Conservation (phyloP, 2,797 vertebrate genomes). For the Ceyx erithaca region DNA sequence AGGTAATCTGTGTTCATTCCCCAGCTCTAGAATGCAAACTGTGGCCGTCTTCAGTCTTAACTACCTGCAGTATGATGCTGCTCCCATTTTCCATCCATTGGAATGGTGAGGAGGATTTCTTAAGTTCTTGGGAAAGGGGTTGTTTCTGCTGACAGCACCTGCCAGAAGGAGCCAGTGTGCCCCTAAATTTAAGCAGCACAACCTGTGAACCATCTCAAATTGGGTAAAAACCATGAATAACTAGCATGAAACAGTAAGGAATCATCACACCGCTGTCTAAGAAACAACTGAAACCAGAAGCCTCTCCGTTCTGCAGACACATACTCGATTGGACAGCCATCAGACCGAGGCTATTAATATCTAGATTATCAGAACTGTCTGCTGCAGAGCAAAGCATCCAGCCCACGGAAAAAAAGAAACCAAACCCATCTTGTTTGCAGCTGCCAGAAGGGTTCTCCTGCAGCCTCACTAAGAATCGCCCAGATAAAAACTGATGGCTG, state of each 20-base stretch:
- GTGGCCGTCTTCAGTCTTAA: rapidly evolving
- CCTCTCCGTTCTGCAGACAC: neutral
- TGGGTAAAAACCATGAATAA: neutral
- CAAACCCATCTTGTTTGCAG: conserved; percentile 50
- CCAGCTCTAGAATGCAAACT: neutral
- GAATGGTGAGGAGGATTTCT: neutral
- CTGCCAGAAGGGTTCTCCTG: conserved; percentile 27
- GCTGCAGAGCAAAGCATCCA: neutral
- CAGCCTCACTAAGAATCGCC: conserved; percentile 21
- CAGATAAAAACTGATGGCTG: conserved; percentile 44
- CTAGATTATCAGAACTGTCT: neutral
- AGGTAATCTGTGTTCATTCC: rapidly evolving
- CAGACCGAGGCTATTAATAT: neutral
- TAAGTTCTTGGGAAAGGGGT: neutral
- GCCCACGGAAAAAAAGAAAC: neutral
- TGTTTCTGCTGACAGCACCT: neutral
- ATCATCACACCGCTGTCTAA: neutral
- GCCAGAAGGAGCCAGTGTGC: neutral
- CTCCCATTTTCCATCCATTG: neutral
- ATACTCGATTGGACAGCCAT: neutral
- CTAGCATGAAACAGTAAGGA: neutral
- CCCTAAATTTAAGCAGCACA: neutral
- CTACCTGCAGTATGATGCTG: neutral
- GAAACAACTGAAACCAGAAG: neutral
- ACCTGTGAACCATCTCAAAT: neutral